Evolutionary conservation across 2,888 invertebrate species (phyloP).

Genomic region (Neocrepidodera transversa): DNA sequence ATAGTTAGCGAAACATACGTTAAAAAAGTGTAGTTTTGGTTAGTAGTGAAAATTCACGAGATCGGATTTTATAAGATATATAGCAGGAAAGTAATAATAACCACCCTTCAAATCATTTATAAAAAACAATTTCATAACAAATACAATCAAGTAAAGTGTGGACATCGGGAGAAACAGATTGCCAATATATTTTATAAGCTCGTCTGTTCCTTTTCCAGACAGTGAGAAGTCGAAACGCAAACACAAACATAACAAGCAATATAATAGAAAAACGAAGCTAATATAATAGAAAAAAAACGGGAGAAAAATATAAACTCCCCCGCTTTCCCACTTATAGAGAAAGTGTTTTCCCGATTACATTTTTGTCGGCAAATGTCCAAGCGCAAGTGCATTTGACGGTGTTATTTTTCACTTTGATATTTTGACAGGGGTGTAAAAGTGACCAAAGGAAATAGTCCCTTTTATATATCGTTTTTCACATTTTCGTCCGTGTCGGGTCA

Average conservation of each 20-base stretch:
- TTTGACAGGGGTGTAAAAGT: constrained; percentile 58
- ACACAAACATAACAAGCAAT: constrained; percentile 8
- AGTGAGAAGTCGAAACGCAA: not conserved
- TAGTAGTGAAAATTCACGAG: too few species aligned
- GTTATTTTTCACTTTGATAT: constrained; percentile 59
- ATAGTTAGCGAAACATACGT: too few species aligned
- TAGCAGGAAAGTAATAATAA: too few species aligned
- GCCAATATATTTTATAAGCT: too few species aligned
- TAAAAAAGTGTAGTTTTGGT: too few species aligned
- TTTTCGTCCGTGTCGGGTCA: constrained; percentile 29
- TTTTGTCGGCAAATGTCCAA: constrained; percentile 42
- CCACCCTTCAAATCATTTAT: too few species aligned
- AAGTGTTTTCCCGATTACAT: constrained; percentile 38
- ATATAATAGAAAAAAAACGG: constrained; percentile 33
- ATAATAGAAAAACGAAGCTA: constrained; percentile 16
- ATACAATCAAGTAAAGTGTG: too few species aligned
- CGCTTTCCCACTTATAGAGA: constrained; percentile 29
- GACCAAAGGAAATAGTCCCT: constrained; percentile 50
- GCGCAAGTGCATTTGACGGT: constrained; percentile 58
- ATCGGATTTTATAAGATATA: too few species aligned
- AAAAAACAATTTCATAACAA: too few species aligned
- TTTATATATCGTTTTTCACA: constrained; percentile 38
- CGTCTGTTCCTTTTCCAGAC: too few species aligned
- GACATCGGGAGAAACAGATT: too few species aligned
- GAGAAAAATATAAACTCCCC: constrained; percentile 36